Evolutionary conservation across 2,888 invertebrate species (phyloP).

Genomic region (Cerceris rybyensis): DNA sequence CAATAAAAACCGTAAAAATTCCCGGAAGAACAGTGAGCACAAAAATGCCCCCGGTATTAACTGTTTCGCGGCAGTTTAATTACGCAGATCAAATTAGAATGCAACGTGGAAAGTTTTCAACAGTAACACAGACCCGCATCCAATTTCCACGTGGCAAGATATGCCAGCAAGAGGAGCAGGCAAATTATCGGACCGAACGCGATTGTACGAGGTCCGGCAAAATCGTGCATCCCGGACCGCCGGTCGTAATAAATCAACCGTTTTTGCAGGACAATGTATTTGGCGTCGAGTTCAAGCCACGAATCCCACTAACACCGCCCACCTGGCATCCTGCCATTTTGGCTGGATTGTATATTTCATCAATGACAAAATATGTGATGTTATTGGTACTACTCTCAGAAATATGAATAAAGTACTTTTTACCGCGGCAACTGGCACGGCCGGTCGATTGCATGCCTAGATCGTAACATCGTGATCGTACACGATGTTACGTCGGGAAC

Average conservation of each 20-base stretch:
- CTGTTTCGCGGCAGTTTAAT: too few relatives aligned
- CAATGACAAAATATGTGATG: conserved; percentile 72
- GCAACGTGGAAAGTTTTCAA: conserved; percentile 6
- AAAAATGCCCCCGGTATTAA: too few relatives aligned
- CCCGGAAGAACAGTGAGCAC: too few relatives aligned
- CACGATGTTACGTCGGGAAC: background rate
- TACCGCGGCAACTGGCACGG: background rate
- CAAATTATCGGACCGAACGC: conserved; percentile 64
- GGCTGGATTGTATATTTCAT: conserved; percentile 65
- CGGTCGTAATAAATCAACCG: conserved; percentile 74
- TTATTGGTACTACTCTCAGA: conserved; percentile 52
- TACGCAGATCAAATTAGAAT: background rate
- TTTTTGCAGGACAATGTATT: conserved; percentile 74
- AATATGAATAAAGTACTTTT: conserved; percentile 17
- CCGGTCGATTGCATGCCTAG: background rate
- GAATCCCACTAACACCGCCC: conserved; percentile 74
- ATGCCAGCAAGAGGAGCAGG: conserved; percentile 42
- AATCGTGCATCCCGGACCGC: conserved; percentile 67
- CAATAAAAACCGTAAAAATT: too few relatives aligned
- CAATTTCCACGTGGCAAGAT: conserved; percentile 33
- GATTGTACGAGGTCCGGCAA: conserved; percentile 65
- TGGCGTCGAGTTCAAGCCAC: conserved; percentile 72
- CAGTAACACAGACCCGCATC: conserved; percentile 18
- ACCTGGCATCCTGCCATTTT: conserved; percentile 73
- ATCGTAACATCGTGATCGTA: background rate